These are phyloP conservation scores for Chamaea fasciata DNA, from an alignment of 2,113 vertebrate genomes.

Conservation along the genomic window DNA sequence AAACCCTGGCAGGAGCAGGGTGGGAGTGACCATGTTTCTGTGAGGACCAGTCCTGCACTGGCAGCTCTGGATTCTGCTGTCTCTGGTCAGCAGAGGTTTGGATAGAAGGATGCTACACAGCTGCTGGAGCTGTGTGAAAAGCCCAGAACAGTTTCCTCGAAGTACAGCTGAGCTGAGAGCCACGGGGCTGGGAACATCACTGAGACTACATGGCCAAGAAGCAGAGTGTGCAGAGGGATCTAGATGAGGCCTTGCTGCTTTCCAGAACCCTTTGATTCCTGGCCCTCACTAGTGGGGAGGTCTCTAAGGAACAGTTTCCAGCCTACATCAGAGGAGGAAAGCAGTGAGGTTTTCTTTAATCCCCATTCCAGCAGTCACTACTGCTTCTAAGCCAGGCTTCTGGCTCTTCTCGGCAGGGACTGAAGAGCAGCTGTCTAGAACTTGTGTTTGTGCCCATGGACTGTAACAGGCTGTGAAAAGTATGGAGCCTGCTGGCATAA, in stretches of 20 bases:
- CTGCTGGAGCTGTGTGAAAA: background rate
- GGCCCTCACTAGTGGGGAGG: accelerated
- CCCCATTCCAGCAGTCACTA: background rate
- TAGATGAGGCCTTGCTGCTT: background rate
- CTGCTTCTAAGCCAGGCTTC: background rate
- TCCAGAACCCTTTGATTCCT: background rate
- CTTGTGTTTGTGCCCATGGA: background rate
- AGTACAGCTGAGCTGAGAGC: background rate
- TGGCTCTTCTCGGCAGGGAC: background rate
- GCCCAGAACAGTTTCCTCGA: background rate
- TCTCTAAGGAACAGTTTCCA: background rate
- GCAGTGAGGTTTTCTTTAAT: background rate
- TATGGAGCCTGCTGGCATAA: background rate
- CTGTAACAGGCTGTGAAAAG: background rate
- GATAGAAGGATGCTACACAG: background rate
- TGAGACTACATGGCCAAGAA: background rate
- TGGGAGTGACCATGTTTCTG: no score
- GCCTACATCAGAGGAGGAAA: background rate
- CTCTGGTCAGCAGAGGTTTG: background rate
- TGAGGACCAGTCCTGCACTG: background rate
- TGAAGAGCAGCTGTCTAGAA: background rate
- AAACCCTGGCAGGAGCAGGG: background rate
- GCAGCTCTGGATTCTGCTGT: background rate
- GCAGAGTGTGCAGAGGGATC: background rate
- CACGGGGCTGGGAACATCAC: background rate